A percentile compares a stretch with the other conserved stretches of the same genome.
Conservation (phyloP, 1,140 invertebrate genomes). For the Cepaea nemoralis region DNA sequence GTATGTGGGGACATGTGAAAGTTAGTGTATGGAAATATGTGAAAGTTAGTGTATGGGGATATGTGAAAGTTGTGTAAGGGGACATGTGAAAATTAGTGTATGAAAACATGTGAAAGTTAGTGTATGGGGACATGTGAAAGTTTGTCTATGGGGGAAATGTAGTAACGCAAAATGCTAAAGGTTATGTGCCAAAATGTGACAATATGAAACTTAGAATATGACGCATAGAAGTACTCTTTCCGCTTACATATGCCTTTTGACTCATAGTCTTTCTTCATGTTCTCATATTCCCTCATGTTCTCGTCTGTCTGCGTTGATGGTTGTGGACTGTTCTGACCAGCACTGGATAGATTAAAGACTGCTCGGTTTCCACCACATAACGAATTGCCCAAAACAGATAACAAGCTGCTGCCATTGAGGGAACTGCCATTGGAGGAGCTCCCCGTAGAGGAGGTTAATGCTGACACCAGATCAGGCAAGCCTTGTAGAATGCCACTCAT, state of each 20-base stretch:
- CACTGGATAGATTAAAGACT: neutral
- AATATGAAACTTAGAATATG: too few relatives aligned
- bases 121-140: too few relatives aligned
- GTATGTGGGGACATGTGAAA: too few relatives aligned
- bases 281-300: constrained; percentile 10
- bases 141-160: too few relatives aligned
- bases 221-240: neutral
- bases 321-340: neutral
- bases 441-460: neutral
- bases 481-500: neutral
- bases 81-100: too few relatives aligned
- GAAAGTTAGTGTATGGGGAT: too few relatives aligned
- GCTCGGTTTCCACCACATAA: neutral
- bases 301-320: neutral
- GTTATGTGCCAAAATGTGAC: too few relatives aligned
- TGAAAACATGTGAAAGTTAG: too few relatives aligned
- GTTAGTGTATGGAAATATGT: too few relatives aligned
- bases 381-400: neutral
- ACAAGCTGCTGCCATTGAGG: neutral
- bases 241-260: constrained; percentile 40
- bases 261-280: constrained; percentile 28
- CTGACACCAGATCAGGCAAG: neutral
- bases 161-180: too few relatives aligned
- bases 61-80: too few relatives aligned
- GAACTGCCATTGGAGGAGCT: neutral